These are phyloP conservation scores for Drosophila virilis DNA, from an alignment of 1,140 invertebrate genomes.

Conservation along the genomic window DNA sequence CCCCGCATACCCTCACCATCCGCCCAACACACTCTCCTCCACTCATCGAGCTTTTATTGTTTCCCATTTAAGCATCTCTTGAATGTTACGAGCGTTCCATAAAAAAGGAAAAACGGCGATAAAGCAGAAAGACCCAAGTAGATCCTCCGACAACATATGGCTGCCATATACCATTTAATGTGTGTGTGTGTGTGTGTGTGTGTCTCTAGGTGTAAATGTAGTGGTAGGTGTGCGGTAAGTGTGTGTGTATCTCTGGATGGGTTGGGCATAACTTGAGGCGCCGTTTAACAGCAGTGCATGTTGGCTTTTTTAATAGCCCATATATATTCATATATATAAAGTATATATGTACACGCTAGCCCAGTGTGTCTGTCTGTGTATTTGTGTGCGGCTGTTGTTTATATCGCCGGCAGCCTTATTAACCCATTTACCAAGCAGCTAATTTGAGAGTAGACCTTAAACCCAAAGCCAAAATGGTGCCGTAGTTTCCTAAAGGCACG, in stretches of 20 bases:
- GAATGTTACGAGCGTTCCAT: slow-evolving; percentile 50
- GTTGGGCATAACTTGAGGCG: slow-evolving; percentile 22
- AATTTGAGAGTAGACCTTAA: slow-evolving; percentile 36
- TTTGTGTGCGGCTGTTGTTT: not conserved
- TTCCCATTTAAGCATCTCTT: slow-evolving; percentile 52
- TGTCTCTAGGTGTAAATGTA: not conserved
- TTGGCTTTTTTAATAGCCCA: slow-evolving; percentile 47
- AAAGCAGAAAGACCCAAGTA: slow-evolving; percentile 31
- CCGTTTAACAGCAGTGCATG: slow-evolving; percentile 47
- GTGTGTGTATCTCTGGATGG: slow-evolving; percentile 16
- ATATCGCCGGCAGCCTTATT: slow-evolving; percentile 38
- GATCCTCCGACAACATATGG: slow-evolving; percentile 30
- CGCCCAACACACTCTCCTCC: not conserved
- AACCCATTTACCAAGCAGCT: slow-evolving; percentile 40
- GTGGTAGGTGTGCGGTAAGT: slow-evolving; percentile 4
- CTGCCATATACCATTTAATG: slow-evolving; percentile 13
- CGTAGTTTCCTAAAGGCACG: slow-evolving; percentile 2
- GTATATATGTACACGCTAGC: not conserved
- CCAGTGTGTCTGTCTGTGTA: not conserved
- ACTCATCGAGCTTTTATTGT: slow-evolving; percentile 43
- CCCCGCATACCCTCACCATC: not conserved
- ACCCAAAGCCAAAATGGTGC: slow-evolving; percentile 3
- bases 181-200: not conserved
- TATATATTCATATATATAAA: slow-evolving; percentile 12
- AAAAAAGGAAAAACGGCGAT: slow-evolving; percentile 41